Conservation (phyloP, 2,113 vertebrate genomes). For the Suncus etruscus region DNA sequence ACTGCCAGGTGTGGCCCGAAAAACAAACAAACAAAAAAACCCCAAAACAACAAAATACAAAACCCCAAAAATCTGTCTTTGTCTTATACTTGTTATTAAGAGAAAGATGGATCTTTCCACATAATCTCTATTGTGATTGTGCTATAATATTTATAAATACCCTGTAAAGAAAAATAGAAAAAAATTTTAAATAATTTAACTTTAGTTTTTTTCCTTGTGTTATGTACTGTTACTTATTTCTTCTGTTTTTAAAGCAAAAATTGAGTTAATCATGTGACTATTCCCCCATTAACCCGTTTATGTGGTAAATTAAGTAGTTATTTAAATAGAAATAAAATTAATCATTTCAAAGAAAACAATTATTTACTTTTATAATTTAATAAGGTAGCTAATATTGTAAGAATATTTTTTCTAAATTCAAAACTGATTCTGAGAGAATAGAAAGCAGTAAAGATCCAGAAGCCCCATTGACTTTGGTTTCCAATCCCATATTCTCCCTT, state of each 20-base stretch:
- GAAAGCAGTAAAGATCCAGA: no score
- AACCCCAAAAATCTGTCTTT: background rate
- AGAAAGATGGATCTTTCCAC: background rate
- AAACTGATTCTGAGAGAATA: no score
- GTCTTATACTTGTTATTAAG: background rate
- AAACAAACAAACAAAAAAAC: no score
- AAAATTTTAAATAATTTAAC: background rate
- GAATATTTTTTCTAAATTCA: no score
- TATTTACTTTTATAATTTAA: conserved; percentile 29
- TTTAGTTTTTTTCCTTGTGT: no score
- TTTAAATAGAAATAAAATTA: conserved; percentile 30
- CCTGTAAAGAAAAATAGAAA: background rate
- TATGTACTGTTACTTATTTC: no score
- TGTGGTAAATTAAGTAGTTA: background rate
- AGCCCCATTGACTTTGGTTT: no score
- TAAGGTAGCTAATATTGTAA: background rate
- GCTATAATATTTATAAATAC: background rate
- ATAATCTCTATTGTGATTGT: background rate
- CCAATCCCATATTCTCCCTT: no score
- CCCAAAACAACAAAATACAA: no score
- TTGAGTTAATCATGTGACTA: conserved; percentile 32
- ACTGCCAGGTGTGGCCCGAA: no score
- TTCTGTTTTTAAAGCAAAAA: background rate
- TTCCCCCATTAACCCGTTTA: conserved; percentile 45
- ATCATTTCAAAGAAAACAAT: conserved; percentile 14